Base-by-base conservation (phyloP, 2,113 vertebrate genomes). In the Silurus glanis region DNA sequence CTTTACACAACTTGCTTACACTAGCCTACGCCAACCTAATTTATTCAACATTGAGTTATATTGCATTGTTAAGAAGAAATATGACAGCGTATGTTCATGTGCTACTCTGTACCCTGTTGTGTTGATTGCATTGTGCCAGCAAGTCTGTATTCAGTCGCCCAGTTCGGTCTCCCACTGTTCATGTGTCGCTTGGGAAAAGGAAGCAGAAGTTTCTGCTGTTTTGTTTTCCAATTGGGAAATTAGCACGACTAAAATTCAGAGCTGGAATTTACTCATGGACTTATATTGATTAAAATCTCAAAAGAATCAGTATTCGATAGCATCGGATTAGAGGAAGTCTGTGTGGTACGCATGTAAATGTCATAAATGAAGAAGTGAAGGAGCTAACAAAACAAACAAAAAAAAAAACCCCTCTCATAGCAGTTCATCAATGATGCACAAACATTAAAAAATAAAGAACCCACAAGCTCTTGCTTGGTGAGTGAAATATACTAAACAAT, bases 241-340 rank as follows among this genome's bases (percentile, higher is more conserved):
- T 51, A 84, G 87, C 61, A 5, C 86, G 81, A 93, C 90, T 87
- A 89, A 79, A 90, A 86, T 82, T 28, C 55, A 59, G 9, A 58
- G 74, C 87, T 89, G 91, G 92, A 93, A 93, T 93, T 92, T 90
- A 93, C 92, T 91, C 83, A 90, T 76, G 89, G 92, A 92, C 91
- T 90, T 91, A 82, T 67, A 87, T 58, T 86, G 86, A 91, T 89
- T 89, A 83, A 2, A 80, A 59, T 89, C 87, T 87, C 85, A 85
- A 67, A 84, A 85, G 87, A 80, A 71, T 59, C 69, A 23, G 49
- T 21, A 85, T 90, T 89, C 51, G 87, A 90, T 92, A 85, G 69
- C 69, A 76, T 64, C 66, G 87, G 91, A 93, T 88, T 88, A 91
- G 80, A 88, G 85, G 74, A 83, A 82, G 69, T 12, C 64, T 53